Base-by-base conservation (phyloP, 2,888 invertebrate genomes). In the Tineola bisselliella region DNA sequence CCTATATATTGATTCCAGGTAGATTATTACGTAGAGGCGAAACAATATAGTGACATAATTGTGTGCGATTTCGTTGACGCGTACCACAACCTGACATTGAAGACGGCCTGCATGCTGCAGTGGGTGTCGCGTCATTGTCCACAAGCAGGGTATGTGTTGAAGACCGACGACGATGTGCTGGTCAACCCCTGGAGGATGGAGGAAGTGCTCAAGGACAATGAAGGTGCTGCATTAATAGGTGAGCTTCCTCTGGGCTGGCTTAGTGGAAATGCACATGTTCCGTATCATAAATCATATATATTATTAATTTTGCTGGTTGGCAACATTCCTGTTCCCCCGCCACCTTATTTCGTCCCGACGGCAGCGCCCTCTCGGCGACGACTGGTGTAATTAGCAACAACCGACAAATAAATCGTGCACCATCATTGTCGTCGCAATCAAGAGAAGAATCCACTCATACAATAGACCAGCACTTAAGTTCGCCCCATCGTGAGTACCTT, bases 1-100 rank as follows among this genome's bases (percentile, higher is more conserved):
- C 2, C 6, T 25, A 25, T 38, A 12, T 38, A 38, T 38, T 38
- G 3, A n/a, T 64, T 71, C 38, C 72, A 86, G 86, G 72, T 70
- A 63, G 75, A 80, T 44, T 76, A 69, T 61, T 81, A 82, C 65
- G 66, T 82, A 5, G 90, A 91, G 71, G 82, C 89, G 6, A 81
- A 83, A 65, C 71, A 80, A 33, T 79, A 88, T 70, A 75, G 83
- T 1, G 92, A 92, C 67, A 71, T 92, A 38, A 79, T 92, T 44
- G 88, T 91, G 25, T 91, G 89, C 43, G 83, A 88, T 57, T 90
- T 91, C 68, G 62, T 76, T 8, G 92, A 92, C 68, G 86, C 90
- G 31, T 92, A 92, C 69, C 86, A 89, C 66, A 92, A 92, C 70
- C 75, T 92, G 63, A 92, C 92, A 0, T 81, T 91, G 66, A 92